phyloP scores from a whole-genome alignment of 2,113 vertebrate genomes.

The Oreotrochilus melanogaster region DNA sequence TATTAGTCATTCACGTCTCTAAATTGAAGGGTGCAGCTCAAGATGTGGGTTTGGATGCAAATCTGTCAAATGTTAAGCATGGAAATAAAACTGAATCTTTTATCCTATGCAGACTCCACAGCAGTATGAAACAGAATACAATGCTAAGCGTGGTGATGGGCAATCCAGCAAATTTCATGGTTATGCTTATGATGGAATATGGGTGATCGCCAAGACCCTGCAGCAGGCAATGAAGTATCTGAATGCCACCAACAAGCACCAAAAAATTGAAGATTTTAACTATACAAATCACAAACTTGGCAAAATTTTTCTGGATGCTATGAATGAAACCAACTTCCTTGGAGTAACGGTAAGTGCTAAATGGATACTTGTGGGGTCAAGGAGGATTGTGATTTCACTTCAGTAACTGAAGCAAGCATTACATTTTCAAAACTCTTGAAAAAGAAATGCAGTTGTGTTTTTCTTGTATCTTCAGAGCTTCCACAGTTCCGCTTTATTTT shows the following conservation, averaged over 20 bases:
- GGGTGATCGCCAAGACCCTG: constrained; percentile 96
- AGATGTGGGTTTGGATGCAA: background rate
- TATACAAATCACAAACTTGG: constrained; percentile 94
- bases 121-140: constrained; percentile 95
- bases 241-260: constrained; percentile 85
- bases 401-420: background rate
- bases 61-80: background rate
- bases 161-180: constrained; percentile 98
- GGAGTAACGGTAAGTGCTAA: constrained; percentile 91
- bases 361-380: background rate
- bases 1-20: background rate
- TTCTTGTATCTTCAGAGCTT: background rate
- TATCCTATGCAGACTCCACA: constrained; percentile 87
- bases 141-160: constrained; percentile 89
- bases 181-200: constrained; percentile 98
- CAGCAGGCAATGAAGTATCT: constrained; percentile 93
- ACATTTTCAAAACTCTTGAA: background rate
- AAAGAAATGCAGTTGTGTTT: background rate
- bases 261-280: constrained; percentile 92
- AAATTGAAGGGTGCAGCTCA: background rate
- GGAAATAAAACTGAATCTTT: background rate
- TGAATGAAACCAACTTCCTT: constrained; percentile 99
- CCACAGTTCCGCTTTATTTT: background rate
- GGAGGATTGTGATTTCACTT: background rate
- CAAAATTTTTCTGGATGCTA: constrained; percentile 94